These are phyloP conservation scores for human (Homo sapiens) DNA, from an alignment of 2,113 vertebrate species.

Conservation along the genomic window DNA sequence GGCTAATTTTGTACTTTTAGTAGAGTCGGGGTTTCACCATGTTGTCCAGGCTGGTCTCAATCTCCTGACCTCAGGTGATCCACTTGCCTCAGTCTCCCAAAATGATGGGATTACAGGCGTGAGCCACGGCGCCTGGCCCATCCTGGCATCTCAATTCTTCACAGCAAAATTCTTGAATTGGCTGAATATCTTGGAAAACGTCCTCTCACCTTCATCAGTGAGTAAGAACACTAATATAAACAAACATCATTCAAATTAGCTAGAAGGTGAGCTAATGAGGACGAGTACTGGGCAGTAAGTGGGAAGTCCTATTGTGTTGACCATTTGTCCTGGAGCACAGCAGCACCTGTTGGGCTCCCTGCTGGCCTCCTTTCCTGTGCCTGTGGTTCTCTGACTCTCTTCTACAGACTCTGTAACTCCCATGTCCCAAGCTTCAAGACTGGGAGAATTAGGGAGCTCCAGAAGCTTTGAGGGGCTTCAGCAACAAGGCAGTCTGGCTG, in stretches of 20 bases:
- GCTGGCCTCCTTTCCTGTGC: neutral
- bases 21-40: too few species aligned
- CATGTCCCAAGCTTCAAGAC: neutral
- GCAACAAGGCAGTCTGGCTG: neutral
- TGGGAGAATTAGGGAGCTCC: neutral
- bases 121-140: too few species aligned
- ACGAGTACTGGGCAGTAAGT: rapidly evolving
- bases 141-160: neutral
- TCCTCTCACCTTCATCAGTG: neutral
- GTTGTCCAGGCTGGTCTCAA: too few species aligned
- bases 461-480: neutral
- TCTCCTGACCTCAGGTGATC: too few species aligned
- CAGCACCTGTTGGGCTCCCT: rapidly evolving
- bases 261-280: neutral
- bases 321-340: neutral
- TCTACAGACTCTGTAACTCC: neutral
- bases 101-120: too few species aligned
- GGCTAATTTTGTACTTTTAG: too few species aligned
- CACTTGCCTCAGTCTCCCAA: too few species aligned
- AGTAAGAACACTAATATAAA: neutral
- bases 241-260: neutral
- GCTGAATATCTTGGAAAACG: neutral
- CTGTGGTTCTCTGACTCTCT: neutral
- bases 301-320: rapidly evolving
- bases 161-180: neutral